Percentiles rank a stretch among this genome's conserved stretches.
Evolutionary conservation across 2,797 vertebrate genomes (phyloP).

Genomic region (Emydoidea blandingii): DNA sequence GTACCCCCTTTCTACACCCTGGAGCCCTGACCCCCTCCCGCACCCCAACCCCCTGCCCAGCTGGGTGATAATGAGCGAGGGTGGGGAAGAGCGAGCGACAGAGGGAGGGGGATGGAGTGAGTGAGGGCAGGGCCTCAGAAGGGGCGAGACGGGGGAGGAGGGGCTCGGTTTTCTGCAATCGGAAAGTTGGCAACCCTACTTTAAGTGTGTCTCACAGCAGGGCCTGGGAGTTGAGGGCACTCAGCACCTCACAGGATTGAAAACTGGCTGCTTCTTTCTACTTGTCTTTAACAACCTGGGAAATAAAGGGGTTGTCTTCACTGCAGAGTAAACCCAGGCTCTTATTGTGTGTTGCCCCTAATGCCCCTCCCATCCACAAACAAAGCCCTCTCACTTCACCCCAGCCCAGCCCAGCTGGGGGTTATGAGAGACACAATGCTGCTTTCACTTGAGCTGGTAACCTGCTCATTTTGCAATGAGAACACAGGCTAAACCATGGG

Average conservation of each 20-base stretch:
- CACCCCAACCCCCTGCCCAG: too few relatives aligned
- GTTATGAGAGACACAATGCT: neutral
- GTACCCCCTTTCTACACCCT: too few relatives aligned
- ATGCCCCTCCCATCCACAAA: neutral
- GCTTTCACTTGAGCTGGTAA: neutral
- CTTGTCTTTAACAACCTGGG: neutral
- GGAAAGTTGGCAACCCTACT: too few relatives aligned
- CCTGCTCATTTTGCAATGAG: neutral
- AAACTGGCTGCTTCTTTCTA: neutral
- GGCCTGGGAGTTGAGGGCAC: too few relatives aligned
- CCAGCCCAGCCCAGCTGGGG: neutral
- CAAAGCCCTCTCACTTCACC: neutral
- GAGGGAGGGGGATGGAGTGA: too few relatives aligned
- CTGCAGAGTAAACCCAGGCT: neutral
- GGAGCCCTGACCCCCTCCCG: too few relatives aligned
- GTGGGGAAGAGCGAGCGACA: too few relatives aligned
- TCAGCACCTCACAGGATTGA: neutral
- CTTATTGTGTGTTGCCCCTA: neutral
- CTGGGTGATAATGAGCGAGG: too few relatives aligned
- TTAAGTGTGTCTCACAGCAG: accelerated
- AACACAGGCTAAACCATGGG: neutral
- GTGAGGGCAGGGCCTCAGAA: too few relatives aligned
- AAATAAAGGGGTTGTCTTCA: neutral
- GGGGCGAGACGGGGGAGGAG: too few relatives aligned
- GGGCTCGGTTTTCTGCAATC: too few relatives aligned